A percentile compares a stretch with the other conserved stretches of the same genome.
phyloP scores from a whole-genome alignment of 1,140 invertebrate species.

The Druon quercuslanigerum region DNA sequence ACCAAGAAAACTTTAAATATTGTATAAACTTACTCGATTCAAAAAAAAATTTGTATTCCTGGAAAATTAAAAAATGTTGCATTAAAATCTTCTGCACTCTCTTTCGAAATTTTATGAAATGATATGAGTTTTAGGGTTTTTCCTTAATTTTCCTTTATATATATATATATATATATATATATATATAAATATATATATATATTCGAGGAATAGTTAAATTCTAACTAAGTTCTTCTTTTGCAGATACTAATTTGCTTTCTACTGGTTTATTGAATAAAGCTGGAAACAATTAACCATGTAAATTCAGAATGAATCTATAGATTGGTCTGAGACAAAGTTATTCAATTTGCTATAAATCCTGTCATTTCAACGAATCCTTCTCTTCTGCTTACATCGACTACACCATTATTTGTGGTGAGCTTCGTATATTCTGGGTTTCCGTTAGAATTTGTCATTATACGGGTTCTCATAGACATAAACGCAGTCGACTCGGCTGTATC shows the following conservation, averaged over 20 bases:
- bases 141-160: no score
- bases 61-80: no score
- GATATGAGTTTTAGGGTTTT: no score
- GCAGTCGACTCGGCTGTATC: neutral
- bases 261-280: conserved; percentile 7
- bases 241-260: neutral
- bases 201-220: no score
- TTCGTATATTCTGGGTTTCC: neutral
- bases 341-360: conserved; percentile 17
- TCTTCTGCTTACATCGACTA: conserved; percentile 1
- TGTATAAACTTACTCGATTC: no score
- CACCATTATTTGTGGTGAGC: conserved; percentile 17
- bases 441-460: conserved; percentile 3
- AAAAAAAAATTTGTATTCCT: no score
- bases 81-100: no score
- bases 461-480: neutral
- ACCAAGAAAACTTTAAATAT: no score
- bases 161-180: no score
- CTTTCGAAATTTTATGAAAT: no score
- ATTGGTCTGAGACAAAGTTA: neutral
- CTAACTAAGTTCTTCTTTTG: neutral
- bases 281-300: conserved; percentile 27
- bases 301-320: neutral
- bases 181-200: no score
- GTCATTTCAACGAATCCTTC: neutral